Evolutionary conservation across 1,140 invertebrate species (phyloP), one percentile per base, ranked within the genome.

Genomic region (Drosophila saltans): DNA sequence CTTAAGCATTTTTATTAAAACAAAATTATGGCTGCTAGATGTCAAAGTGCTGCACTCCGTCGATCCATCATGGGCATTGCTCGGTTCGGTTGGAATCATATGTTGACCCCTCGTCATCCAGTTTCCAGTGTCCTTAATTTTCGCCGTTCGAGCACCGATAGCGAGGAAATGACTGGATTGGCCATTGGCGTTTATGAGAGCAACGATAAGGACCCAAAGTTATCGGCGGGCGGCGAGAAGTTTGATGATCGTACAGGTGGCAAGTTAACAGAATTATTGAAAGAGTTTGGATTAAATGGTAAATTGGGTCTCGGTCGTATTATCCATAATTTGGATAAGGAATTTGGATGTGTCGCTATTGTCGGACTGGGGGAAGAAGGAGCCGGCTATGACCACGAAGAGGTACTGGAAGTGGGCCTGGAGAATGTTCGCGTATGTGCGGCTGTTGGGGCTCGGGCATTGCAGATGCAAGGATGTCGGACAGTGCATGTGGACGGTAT

Each of bases 401-500:
- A 97, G 91, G 93, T 94, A 45, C 74, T 96, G 33, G 95, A 96
- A 69, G 95, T 95, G 86, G 94, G 94, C 6, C 93, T 94, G 81
- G 90, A 92, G 60, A 92, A 92, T 56, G 78, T 66, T 5, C 72
- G 91, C 0, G 24, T 91, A 0, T 94, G 94, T 26, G 93, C 95
- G 80, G 93, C 93, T 40, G 92, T 93, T 3, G 94, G 94, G 0
- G 93, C 95, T 0, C 93, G 92, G 59, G 93, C 93, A 10, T 90
- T 96, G 11, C 93, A 94, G 56, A 81, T 93, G 28, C 92, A 94
- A 62, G 93, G 94, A 0, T 94, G 95, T 26, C 92, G 88, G 3
- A 70, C 93, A 7, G 94, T 96, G 26, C 90, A 94, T 28, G 93
- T 97, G 2, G 96, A 97, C 83, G 94, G 95, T 0, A 95, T 96